Conservation (phyloP, 1,140 invertebrate species). For the Ridgeia piscesae region DNA sequence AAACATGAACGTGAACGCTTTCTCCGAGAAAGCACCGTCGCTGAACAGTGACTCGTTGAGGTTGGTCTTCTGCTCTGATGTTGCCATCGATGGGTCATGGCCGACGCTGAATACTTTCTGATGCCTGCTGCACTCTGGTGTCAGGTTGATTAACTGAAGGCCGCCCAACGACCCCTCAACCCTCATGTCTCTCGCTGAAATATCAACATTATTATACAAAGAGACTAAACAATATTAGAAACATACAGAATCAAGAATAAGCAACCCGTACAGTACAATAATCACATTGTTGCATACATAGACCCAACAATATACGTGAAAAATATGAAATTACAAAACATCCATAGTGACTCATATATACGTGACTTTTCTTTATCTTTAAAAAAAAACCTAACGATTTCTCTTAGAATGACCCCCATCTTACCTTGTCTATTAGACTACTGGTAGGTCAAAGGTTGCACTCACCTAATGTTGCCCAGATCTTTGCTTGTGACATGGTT, state of each 20-base stretch:
- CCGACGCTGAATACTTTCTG: slow-evolving; percentile 84
- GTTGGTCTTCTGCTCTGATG: slow-evolving; percentile 2
- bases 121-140: slow-evolving; percentile 74
- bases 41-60: slow-evolving; percentile 40
- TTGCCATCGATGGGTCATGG: slow-evolving; percentile 64
- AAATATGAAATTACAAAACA: no score
- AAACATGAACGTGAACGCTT: slow-evolving; percentile 46
- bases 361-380: no score
- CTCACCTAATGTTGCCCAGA: slow-evolving; percentile 81
- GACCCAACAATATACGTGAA: no score
- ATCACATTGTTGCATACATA: no score
- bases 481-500: slow-evolving; percentile 84
- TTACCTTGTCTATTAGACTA: background rate
- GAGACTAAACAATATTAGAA: no score
- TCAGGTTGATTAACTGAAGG: slow-evolving; percentile 84
- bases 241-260: no score
- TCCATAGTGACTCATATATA: no score
- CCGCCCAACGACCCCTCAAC: slow-evolving; percentile 86
- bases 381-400: background rate
- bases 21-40: slow-evolving; percentile 31
- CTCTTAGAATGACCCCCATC: background rate
- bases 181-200: slow-evolving; percentile 51
- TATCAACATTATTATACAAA: background rate
- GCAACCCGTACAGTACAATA: no score
- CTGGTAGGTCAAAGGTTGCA: slow-evolving; percentile 27